Evolutionary conservation across 1,140 invertebrate genomes (phyloP), one percentile per base, ranked within the genome.

Genomic region (Helicorthomorpha holstii): DNA sequence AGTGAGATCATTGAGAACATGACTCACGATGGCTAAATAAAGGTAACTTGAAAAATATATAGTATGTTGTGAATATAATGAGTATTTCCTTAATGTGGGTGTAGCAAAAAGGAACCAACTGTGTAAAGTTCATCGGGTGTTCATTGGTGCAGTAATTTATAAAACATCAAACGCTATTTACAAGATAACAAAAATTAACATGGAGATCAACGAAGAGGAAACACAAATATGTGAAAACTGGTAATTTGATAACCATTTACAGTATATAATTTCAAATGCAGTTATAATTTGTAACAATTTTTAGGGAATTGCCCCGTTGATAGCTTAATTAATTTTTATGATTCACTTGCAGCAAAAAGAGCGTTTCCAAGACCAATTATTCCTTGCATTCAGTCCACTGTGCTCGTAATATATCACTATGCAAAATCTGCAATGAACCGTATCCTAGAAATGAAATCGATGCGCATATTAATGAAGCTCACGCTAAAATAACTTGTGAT

Each of bases 351-450:
- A 46, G 44, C 44, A 46, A 46, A 46, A 21, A 25, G 12, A 19
- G 19, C 21, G 44, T 52, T 4, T 48, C 44, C 21, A n/a, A 7
- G 7, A 29, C 16, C 3, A 52, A 52, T 27, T 52, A 51, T 27
- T 4, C 27, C 3, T 68, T 69, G 61, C 71, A 73, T 59, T 63
- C 64, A 45, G 62, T 71, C 50, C 71, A 73, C 58, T 73, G 71
- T 58, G 58, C 59, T n/a, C 53, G 69, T 16, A 69, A 71, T 55
- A 66, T 73, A 41, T 56, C 63, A 2, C 43, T 71, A 7, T 73
- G 71, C 59, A 48, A 62, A 12, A 60, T 66, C 38, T 73, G 71
- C 50, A 51, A 66, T 27, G 70, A 71, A 51, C 64, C 69, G 0
- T 58, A 71, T 24, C 65, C 69, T 10, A 61, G 61, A 23, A 55